These are phyloP conservation scores for Molorchus minor DNA, from an alignment of 2,888 invertebrate species.

Conservation along the genomic window DNA sequence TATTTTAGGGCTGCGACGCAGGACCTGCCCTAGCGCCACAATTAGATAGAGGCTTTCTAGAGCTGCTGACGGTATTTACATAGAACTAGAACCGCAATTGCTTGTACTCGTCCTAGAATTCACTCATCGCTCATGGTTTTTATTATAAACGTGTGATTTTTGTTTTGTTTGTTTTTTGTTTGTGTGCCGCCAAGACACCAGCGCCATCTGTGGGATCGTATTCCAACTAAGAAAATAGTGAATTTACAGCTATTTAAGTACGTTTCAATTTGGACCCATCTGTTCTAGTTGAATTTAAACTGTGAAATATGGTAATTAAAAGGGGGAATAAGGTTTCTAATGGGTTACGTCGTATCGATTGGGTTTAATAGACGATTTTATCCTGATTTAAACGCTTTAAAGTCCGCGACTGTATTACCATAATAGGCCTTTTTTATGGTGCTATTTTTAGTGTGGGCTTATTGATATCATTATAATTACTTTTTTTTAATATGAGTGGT, in stretches of 20 bases:
- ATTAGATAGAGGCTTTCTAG: conserved; percentile 23
- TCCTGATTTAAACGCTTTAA: not conserved
- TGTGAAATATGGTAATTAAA: not conserved
- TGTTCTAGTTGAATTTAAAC: not conserved
- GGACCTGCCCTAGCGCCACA: conserved; percentile 41
- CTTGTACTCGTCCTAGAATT: conserved; percentile 55
- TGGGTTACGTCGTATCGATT: not conserved
- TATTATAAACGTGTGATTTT: conserved; percentile 27
- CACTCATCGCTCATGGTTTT: conserved; percentile 46
- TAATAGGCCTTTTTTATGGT: no score
- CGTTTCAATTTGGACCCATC: not conserved
- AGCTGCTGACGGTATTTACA: conserved; percentile 16
- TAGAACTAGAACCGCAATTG: conserved; percentile 42
- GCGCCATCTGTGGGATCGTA: conserved; percentile 3
- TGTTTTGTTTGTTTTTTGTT: conserved; percentile 22
- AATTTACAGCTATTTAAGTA: no score
- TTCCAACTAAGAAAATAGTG: not conserved
- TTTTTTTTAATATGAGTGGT: no score
- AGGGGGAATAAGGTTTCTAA: not conserved
- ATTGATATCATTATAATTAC: no score
- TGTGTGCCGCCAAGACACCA: conserved; percentile 27
- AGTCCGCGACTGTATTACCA: no score
- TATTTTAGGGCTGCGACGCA: no score
- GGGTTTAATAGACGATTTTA: not conserved
- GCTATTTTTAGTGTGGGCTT: no score